Conservation (phyloP, 64 coral and sea anemone species). For the Pachyseris speciosa region DNA sequence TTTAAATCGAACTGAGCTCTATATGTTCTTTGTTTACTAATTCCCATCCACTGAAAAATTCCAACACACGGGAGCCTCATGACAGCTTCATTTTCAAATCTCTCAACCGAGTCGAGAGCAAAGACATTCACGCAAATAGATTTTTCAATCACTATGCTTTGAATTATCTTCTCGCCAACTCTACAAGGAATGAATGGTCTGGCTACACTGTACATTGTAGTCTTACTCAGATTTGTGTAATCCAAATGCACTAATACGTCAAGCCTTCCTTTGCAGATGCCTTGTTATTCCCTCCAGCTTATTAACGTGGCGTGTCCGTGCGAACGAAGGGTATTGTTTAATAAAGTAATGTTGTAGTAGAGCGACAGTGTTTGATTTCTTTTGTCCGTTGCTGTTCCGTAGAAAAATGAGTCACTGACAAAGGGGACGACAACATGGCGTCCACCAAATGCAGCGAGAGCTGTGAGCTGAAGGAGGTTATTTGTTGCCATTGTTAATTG, state of each 20-base stretch:
- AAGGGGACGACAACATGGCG: conserved; percentile 82
- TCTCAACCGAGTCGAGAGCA: conserved; percentile 62
- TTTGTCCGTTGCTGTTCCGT: neutral
- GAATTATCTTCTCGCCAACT: neutral
- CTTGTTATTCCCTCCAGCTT: conserved; percentile 68
- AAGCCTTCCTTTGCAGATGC: conserved; percentile 63
- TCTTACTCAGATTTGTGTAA: conserved; percentile 31
- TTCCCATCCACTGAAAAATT: conserved; percentile 86
- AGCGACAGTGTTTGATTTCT: conserved; percentile 55
- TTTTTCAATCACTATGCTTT: conserved; percentile 65
- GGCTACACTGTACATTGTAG: neutral
- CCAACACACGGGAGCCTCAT: conserved; percentile 73
- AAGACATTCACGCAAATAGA: conserved; percentile 86
- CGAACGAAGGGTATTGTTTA: conserved; percentile 73
- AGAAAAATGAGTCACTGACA: conserved; percentile 82
- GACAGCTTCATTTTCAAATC: conserved; percentile 64
- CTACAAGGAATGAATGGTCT: neutral
- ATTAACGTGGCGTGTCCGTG: conserved; percentile 76
- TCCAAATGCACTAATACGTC: conserved; percentile 88
- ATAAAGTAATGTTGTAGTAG: conserved; percentile 68
- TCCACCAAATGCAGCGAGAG: conserved; percentile 65
- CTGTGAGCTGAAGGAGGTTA: conserved; percentile 77
- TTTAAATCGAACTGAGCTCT: conserved; percentile 64
- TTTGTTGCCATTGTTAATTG: neutral
- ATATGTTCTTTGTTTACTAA: neutral